Percentiles rank a stretch among this genome's conserved stretches.
phyloP scores from a whole-genome alignment of 2,797 vertebrate species.

The Sebastes itinus region DNA sequence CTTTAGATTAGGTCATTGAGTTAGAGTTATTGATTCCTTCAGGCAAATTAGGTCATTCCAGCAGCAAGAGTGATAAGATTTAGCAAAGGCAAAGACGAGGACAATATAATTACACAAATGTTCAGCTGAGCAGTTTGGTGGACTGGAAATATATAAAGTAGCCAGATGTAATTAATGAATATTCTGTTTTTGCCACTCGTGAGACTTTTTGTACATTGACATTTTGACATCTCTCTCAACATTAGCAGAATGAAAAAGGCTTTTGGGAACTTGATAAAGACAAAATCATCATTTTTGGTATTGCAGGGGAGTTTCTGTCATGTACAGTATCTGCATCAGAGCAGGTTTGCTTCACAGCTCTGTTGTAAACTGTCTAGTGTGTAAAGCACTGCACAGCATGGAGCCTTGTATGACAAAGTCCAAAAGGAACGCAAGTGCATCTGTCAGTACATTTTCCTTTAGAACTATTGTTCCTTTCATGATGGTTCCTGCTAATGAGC shows the following conservation, averaged over 20 bases:
- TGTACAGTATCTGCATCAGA: not conserved
- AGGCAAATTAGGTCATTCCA: conserved; percentile 13
- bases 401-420: conserved; percentile 3
- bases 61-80: not conserved
- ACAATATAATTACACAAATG: conserved; percentile 11
- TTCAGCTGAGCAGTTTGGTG: not conserved
- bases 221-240: not conserved
- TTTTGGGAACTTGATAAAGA: not conserved
- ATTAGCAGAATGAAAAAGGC: not conserved
- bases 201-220: not conserved
- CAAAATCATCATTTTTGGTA: not conserved
- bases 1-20: conserved; percentile 31
- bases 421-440: conserved; percentile 2
- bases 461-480: conserved; percentile 33
- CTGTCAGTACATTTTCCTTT: conserved; percentile 16
- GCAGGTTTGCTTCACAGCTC: not conserved
- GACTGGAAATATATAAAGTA: not conserved
- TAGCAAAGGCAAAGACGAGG: not conserved
- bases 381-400: not conserved
- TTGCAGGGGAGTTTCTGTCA: not conserved
- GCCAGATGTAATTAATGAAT: not conserved
- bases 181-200: not conserved
- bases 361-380: not conserved
- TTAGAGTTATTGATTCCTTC: conserved; percentile 30
- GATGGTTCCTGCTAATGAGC: conserved; percentile 37